These are phyloP conservation scores for Hermatobates lingyangjiaoensis DNA, from an alignment of 1,140 invertebrate genomes.

Conservation along the genomic window DNA sequence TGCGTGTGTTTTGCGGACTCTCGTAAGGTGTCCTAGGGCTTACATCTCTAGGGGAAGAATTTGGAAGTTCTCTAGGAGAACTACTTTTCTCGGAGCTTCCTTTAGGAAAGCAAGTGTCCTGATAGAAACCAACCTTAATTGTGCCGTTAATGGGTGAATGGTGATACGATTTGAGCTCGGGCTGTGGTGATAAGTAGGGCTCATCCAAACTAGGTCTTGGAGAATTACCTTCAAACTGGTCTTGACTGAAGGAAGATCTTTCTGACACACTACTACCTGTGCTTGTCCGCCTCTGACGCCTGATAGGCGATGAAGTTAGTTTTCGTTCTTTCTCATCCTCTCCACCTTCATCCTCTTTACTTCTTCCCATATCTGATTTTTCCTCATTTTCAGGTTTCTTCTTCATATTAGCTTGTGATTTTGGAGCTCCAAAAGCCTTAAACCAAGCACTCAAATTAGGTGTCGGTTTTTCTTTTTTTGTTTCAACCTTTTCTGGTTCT, in stretches of 20 bases:
- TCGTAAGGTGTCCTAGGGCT: slow-evolving; percentile 13
- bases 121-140: slow-evolving; percentile 56
- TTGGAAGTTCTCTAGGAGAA: slow-evolving; percentile 19
- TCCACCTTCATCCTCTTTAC: slow-evolving; percentile 12
- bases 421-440: slow-evolving; percentile 71
- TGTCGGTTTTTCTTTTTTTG: slow-evolving; percentile 42
- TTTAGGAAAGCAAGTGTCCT: slow-evolving; percentile 46
- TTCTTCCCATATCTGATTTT: slow-evolving; percentile 14
- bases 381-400: slow-evolving; percentile 16
- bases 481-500: slow-evolving; percentile 24
- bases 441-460: slow-evolving; percentile 79
- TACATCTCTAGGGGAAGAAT: slow-evolving; percentile 19
- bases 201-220: slow-evolving; percentile 40
- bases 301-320: slow-evolving; percentile 22
- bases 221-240: slow-evolving; percentile 36
- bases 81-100: slow-evolving; percentile 51
- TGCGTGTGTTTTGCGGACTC: slow-evolving; percentile 16
- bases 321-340: slow-evolving; percentile 16
- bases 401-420: slow-evolving; percentile 22
- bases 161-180: slow-evolving; percentile 38
- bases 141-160: slow-evolving; percentile 44
- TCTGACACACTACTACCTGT: slow-evolving; percentile 53
- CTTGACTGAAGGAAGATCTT: slow-evolving; percentile 51
- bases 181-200: slow-evolving; percentile 41
- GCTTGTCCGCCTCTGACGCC: slow-evolving; percentile 39